Evolutionary conservation across 2,797 vertebrate species (phyloP).

Genomic region (Manis javanica): DNA sequence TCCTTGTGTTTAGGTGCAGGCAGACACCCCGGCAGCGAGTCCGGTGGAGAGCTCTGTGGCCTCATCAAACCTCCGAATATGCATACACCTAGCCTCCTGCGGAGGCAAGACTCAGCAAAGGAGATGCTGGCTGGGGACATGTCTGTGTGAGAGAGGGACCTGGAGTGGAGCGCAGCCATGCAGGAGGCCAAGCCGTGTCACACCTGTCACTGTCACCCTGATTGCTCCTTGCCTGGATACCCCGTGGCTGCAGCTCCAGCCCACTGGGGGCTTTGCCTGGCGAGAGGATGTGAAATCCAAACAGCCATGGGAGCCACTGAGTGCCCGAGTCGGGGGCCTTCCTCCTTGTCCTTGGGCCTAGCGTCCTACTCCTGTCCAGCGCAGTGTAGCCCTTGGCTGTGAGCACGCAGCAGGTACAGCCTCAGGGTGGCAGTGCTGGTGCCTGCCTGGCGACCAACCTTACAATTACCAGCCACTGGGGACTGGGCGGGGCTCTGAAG

Average conservation of each 20-base stretch:
- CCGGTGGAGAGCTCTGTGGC: not conserved
- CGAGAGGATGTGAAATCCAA: not conserved
- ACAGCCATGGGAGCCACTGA: accelerated
- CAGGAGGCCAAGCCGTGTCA: too few relatives aligned
- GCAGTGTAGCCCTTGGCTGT: not conserved
- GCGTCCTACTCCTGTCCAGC: not conserved
- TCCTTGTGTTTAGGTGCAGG: not conserved
- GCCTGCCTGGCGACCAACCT: accelerated
- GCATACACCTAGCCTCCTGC: not conserved
- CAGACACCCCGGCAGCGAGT: not conserved
- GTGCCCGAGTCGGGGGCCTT: not conserved
- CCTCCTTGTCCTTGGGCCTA: not conserved
- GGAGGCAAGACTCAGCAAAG: not conserved
- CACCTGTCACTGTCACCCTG: too few relatives aligned
- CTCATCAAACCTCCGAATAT: not conserved
- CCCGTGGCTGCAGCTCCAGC: accelerated
- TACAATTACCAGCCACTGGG: not conserved
- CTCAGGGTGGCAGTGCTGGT: not conserved
- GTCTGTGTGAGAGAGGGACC: not conserved
- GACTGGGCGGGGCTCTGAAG: accelerated
- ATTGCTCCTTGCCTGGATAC: not conserved
- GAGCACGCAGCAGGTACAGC: accelerated
- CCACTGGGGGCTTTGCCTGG: not conserved
- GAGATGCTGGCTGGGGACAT: accelerated
- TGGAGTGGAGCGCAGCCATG: accelerated